Evolutionary conservation across 2,888 invertebrate species (phyloP), one percentile per base, ranked within the genome.

Genomic region (Phalangium opilio): DNA sequence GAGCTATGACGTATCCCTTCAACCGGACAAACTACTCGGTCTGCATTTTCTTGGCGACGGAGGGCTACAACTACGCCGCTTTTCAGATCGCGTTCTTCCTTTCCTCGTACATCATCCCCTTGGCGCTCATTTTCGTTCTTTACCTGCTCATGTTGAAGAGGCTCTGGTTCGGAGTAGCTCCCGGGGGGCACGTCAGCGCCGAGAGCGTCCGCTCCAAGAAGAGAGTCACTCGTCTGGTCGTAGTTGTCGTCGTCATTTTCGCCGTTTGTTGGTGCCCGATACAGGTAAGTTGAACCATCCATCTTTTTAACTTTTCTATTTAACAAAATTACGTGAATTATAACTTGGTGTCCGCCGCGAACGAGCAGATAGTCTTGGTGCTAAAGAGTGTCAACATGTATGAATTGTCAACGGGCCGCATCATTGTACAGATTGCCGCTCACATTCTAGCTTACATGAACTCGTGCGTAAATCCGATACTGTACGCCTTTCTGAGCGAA

Each of bases 261-360:
- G 89, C 90, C 17, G 74, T 87, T 38, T 89, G 90, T 69, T 91
- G 91, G 91, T 78, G 83, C 60, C 93, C 93, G 20, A 84, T 93
- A 62, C 89, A 90, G 73, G 27, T 27, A 27, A 27, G 8, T 4
- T 27, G 5, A 27, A 67, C 69, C 45, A 39, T 12, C 47, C 44
- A 27, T 34, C 45, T 21, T n/a, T n/a, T n/a, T 35, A 33, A 27
- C 11, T 34, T 14, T 44, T 44, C 41, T 7, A 27, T 27, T 27
- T 27, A 27, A 27, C 8, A 7, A 27, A 27, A 4, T 27, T 27
- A 7, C 27, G 27, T 8, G 27, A n/a, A n/a, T n/a, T n/a, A n/a
- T n/a, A n/a, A n/a, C n/a, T n/a, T 27, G 5, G 27, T 27, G 4
- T 27, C 8, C 27, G 27, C 8, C 76, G 7, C 77, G 89, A 78